Evolutionary conservation across 2,888 invertebrate genomes (phyloP), one percentile per base, ranked within the genome.

Genomic region (Busseola fusca): DNA sequence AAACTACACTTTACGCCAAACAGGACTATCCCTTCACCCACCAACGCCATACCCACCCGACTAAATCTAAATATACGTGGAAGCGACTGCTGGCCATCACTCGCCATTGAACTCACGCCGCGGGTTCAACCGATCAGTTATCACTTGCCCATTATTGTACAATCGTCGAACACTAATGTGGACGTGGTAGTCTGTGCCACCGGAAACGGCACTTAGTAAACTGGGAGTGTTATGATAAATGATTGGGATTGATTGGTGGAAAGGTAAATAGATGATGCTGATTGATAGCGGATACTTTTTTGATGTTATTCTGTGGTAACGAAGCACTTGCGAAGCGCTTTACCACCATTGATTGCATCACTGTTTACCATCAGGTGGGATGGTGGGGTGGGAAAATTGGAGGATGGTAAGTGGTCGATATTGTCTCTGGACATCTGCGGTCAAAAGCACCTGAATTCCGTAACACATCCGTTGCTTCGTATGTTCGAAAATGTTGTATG

Each of bases 21-120:
- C 56, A 69, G 34, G 76, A 69, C 50, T 56, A 60, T 76, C 76
- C 59, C 56, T 16, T n/a, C 66, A 37, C 0, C 9, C 5, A 7
- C 30, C 3, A 52, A 80, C 80, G 7, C 14, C 40, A 64, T 69
- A 62, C 56, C 9, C 82, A 86, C 84, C 83, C 79, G 84, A 86
- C 76, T 18, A 62, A 75, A 82, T 87, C 87, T 89, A 90, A 90
- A 90, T 87, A 89, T 85, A 86, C 76, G 62, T 68, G 50, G 72
- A 76, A 76, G 76, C 83, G 66, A 81, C 75, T 80, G 67, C 57
- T 74, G 69, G 69, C 59, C 86, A 79, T 89, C 89, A 87, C 82
- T 89, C 89, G 86, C 83, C 87, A 83, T 81, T 84, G 88, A 86
- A 86, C 85, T 70, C 84, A 57, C 78, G 76, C 83, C 81, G 70